A percentile compares a stretch with the other conserved stretches of the same genome.
Evolutionary conservation across 1,140 invertebrate genomes (phyloP).

Genomic region (Zaprionus africanus): DNA sequence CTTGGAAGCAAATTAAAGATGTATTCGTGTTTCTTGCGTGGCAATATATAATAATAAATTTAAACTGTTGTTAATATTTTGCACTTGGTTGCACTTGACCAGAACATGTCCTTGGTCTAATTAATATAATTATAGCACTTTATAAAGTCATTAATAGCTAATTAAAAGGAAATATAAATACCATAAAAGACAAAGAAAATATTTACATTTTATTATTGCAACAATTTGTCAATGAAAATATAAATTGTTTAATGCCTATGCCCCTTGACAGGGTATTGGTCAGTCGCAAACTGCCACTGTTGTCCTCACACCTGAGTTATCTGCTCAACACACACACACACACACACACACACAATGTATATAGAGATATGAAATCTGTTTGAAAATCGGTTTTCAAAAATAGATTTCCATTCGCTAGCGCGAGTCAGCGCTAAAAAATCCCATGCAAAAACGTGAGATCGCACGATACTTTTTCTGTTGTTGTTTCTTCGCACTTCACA

Average conservation of each 20-base stretch:
- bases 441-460: slow-evolving; percentile 76
- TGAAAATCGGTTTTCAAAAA: slow-evolving; percentile 44
- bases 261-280: slow-evolving; percentile 16
- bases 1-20: not conserved
- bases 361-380: slow-evolving; percentile 30
- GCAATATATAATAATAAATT: not conserved
- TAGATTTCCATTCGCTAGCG: slow-evolving; percentile 70
- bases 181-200: not conserved
- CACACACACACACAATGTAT: slow-evolving; percentile 3
- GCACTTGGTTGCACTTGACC: not conserved
- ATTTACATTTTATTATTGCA: not conserved
- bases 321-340: slow-evolving; percentile 24
- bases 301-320: slow-evolving; percentile 57
- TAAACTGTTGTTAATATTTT: not conserved
- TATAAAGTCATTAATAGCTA: not conserved
- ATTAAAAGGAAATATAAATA: not conserved
- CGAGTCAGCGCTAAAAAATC: slow-evolving; percentile 71
- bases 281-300: not conserved
- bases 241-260: not conserved
- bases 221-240: not conserved
- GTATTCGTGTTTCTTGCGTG: not conserved
- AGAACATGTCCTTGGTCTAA: not conserved
- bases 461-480: slow-evolving; percentile 51
- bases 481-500: slow-evolving; percentile 49
- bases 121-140: not conserved